A percentile compares a stretch with the other conserved stretches of the same genome.
These are phyloP conservation scores for Charina bottae DNA, from an alignment of 2,113 vertebrate species.

Conservation along the genomic window DNA sequence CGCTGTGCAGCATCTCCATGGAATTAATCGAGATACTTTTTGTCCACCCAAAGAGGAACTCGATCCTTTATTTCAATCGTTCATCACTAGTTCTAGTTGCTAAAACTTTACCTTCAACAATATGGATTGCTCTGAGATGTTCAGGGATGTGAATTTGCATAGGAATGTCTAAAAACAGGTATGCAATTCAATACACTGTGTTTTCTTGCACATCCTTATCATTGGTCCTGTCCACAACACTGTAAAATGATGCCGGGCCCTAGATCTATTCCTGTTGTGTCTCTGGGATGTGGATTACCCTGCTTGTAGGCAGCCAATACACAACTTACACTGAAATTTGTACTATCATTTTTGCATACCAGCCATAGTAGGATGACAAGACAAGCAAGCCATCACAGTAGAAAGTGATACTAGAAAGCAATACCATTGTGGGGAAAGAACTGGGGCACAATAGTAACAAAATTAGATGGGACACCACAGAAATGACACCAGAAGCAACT, in stretches of 20 bases:
- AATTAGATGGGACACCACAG: background rate
- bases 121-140: background rate
- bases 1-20: background rate
- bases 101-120: background rate
- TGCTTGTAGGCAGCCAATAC: background rate
- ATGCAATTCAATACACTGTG: background rate
- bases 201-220: background rate
- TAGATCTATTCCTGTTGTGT: background rate
- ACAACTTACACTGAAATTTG: background rate
- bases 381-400: background rate
- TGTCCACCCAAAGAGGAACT: background rate
- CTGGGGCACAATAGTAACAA: background rate
- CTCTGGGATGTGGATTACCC: background rate
- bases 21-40: background rate
- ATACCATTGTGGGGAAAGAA: background rate
- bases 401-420: background rate
- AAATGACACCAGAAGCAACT: background rate
- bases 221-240: background rate
- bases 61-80: background rate
- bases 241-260: background rate
- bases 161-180: slow-evolving; percentile 1
- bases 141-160: background rate
- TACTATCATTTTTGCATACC: background rate
- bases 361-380: background rate
- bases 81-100: background rate